Base-by-base conservation (phyloP, 1,140 invertebrate species). In the Drosophila malerkotliana region DNA sequence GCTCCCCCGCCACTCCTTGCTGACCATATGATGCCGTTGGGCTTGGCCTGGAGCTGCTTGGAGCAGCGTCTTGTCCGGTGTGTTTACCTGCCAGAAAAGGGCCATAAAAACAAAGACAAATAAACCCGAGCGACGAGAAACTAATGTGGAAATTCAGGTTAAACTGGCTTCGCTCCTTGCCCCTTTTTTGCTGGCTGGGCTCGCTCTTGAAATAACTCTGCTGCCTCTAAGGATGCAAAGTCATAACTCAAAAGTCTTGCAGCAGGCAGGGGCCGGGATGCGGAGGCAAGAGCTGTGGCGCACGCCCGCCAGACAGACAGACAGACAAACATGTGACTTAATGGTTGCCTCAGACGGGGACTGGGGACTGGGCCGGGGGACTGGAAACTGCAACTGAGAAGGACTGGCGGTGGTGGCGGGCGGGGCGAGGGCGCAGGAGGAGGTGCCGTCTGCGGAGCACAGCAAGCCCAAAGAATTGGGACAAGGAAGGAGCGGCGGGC, bases 131-230 rank as follows among this genome's bases (percentile, higher is more conserved):
- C 55, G 57, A 76, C 53, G 39, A 57, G 59, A 79, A 73, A 67
- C 79, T 72, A 77, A 88, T 88, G 83, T 88, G 67, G 83, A 88
- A 77, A 79, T 88, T 88, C 83, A 83, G 83, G 83, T 88, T 88
- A 88, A 88, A 88, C 83, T 63, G 83, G 83, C 72, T 81, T 47
- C 34, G 56, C 59, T 54, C 24, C 47, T 48, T 10, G 14, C 14
- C 18, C 44, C 55, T 39, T 28, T 32, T 15, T 28, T 26, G n/a
- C 48, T 21, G 1, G 3, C 37, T 59, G 45, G 51, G 44, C 18
- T 51, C 47, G 39, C 39, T 69, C 53, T 37, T 47, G 53, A 77
- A 47, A 60, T 53, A 76, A 60, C 37, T 58, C 54, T 76, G 30
- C 6, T 18, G 48, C 55, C 54, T 57, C 44, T 32, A 84, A 84